A percentile compares a stretch with the other conserved stretches of the same genome.
Evolutionary conservation across 2,888 invertebrate genomes (phyloP).

Genomic region (Junonia oenone): DNA sequence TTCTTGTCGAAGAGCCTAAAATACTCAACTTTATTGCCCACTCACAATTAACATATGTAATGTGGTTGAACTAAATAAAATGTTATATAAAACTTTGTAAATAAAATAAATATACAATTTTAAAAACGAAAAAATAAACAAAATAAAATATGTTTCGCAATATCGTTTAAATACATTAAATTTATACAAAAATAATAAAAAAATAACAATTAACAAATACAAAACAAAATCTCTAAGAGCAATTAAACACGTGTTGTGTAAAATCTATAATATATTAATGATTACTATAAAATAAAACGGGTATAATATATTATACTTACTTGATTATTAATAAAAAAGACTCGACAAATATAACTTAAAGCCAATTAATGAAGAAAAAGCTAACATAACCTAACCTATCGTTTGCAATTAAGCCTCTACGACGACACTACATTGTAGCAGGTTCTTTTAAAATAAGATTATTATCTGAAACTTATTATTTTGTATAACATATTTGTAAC

Average conservation of each 20-base stretch:
- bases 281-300: background rate
- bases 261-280: background rate
- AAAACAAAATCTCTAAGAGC: background rate
- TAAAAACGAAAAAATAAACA: no score
- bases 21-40: constrained; percentile 19
- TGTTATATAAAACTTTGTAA: no score
- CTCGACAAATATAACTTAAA: background rate
- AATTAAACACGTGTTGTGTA: background rate
- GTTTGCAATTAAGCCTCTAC: constrained; percentile 6
- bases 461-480: no score
- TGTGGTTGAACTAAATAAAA: background rate
- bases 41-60: constrained; percentile 9
- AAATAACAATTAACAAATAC: no score
- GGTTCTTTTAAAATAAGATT: background rate
- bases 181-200: no score
- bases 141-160: no score
- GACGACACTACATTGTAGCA: constrained; percentile 10
- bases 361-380: background rate
- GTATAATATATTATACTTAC: background rate
- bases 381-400: background rate
- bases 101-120: no score
- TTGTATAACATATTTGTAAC: no score
- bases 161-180: no score
- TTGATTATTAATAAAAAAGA: background rate
- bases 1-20: constrained; percentile 28